Percentiles rank a stretch among this genome's conserved stretches.
Conservation (phyloP, 2,797 vertebrate species). For the Trachurus trachurus region DNA sequence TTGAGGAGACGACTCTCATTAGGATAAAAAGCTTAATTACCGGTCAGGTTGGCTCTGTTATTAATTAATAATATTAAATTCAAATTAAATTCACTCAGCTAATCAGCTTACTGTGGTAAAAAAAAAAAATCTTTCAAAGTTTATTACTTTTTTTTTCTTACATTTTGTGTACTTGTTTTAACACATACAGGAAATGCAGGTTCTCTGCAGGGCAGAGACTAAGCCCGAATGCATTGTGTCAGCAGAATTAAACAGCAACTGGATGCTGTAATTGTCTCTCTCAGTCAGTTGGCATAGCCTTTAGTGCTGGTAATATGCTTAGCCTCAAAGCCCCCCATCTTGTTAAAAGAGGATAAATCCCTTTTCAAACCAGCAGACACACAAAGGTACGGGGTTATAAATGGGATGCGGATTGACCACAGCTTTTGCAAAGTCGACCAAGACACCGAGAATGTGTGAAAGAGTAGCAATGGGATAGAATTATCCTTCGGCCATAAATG, state of each 20-base stretch:
- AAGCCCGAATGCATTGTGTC: conserved; percentile 46
- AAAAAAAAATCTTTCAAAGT: neutral
- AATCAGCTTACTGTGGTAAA: neutral
- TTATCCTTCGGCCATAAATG: conserved; percentile 41
- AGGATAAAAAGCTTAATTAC: conserved; percentile 20
- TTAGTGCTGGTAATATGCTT: conserved; percentile 64
- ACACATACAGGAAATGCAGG: conserved; percentile 28
- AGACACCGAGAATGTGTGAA: conserved; percentile 30
- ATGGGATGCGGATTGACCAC: conserved; percentile 47
- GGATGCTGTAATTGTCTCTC: conserved; percentile 64
- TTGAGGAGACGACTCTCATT: neutral
- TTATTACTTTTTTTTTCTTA: conserved; percentile 37
- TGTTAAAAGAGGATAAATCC: conserved; percentile 65
- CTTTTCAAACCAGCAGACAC: conserved; percentile 57
- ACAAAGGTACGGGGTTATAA: conserved; percentile 54
- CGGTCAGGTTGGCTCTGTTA: conserved; percentile 26
- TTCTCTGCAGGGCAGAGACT: conserved; percentile 25
- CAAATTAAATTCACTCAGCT: conserved; percentile 1
- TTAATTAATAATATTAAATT: conserved; percentile 32
- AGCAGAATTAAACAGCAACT: conserved; percentile 63
- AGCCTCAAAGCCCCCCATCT: conserved; percentile 55
- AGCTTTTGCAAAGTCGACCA: conserved; percentile 31
- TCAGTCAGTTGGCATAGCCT: conserved; percentile 47
- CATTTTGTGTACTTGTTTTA: conserved; percentile 33
- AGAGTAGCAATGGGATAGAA: conserved; percentile 32